A percentile compares a stretch with the other conserved stretches of the same genome.
Evolutionary conservation across 2,113 vertebrate species (phyloP).

Genomic region (Erinaceus europaeus): DNA sequence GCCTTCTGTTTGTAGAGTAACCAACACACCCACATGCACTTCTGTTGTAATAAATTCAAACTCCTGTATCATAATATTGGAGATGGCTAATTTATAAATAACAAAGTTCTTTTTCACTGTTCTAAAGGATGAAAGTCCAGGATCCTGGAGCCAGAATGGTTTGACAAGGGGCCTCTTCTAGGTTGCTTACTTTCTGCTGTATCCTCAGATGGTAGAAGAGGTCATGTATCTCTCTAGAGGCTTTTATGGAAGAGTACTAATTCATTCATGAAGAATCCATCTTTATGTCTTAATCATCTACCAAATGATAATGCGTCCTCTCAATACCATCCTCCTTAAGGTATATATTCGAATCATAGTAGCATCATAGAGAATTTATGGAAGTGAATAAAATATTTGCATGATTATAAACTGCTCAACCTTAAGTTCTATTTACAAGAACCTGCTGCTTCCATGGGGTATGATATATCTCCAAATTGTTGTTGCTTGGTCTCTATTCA

Average conservation of each 20-base stretch:
- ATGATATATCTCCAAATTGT: not conserved
- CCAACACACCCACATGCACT: not conserved
- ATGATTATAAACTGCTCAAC: not conserved
- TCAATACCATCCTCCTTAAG: not conserved
- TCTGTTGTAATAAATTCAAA: not conserved
- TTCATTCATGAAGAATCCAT: not conserved
- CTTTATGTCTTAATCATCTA: not conserved
- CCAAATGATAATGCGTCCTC: too few relatives aligned
- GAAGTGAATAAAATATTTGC: not conserved
- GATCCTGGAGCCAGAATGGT: not conserved
- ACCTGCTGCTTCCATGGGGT: not conserved
- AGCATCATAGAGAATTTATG: not conserved
- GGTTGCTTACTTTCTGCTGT: not conserved
- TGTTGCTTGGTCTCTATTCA: not conserved
- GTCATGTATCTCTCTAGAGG: not conserved
- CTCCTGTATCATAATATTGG: not conserved
- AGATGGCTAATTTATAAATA: not conserved
- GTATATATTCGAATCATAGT: not conserved
- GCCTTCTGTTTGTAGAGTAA: not conserved
- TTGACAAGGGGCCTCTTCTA: not conserved
- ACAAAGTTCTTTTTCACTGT: not conserved
- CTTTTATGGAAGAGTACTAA: not conserved
- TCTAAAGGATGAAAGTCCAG: not conserved
- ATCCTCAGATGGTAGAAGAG: not conserved
- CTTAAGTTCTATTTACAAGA: not conserved